A percentile compares a stretch with the other conserved stretches of the same genome.
Conservation (phyloP, 1,140 invertebrate genomes). For the Hypothenemus hampei region DNA sequence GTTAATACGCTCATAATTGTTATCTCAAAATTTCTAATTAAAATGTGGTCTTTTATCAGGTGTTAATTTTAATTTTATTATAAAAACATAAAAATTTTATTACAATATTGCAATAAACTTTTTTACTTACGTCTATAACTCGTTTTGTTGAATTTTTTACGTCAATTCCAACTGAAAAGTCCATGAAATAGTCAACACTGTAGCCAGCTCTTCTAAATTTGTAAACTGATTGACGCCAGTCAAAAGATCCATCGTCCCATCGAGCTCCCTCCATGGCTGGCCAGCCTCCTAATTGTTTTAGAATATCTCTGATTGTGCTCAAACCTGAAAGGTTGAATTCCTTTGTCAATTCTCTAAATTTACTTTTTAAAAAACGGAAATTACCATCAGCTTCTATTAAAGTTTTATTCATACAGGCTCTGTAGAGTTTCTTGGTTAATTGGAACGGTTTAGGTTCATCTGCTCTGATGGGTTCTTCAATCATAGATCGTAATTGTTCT, state of each 20-base stretch:
- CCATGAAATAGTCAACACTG: conserved; percentile 87
- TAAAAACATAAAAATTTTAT: no score
- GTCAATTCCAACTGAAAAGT: conserved; percentile 85
- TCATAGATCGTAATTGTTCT: conserved; percentile 68
- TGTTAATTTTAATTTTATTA: no score
- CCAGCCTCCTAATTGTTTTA: conserved; percentile 83
- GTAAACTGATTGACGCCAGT: conserved; percentile 79
- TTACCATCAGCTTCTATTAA: conserved; percentile 66
- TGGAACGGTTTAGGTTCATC: conserved; percentile 68
- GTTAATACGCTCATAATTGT: no score
- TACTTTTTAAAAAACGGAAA: background rate
- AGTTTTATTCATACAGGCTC: conserved; percentile 79
- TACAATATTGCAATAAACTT: no score
- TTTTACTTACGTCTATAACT: conserved; percentile 75
- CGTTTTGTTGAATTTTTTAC: conserved; percentile 84
- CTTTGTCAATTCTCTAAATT: background rate
- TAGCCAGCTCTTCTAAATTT: conserved; percentile 74
- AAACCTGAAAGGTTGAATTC: conserved; percentile 41
- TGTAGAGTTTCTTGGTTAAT: conserved; percentile 72
- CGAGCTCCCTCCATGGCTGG: conserved; percentile 73
- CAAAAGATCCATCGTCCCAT: conserved; percentile 63
- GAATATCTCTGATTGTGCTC: conserved; percentile 61
- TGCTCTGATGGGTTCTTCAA: conserved; percentile 61
- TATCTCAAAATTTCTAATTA: no score
- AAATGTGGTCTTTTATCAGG: no score